Evolutionary conservation across 2,888 invertebrate genomes (phyloP).

Genomic region (Drosophila greeni): DNA sequence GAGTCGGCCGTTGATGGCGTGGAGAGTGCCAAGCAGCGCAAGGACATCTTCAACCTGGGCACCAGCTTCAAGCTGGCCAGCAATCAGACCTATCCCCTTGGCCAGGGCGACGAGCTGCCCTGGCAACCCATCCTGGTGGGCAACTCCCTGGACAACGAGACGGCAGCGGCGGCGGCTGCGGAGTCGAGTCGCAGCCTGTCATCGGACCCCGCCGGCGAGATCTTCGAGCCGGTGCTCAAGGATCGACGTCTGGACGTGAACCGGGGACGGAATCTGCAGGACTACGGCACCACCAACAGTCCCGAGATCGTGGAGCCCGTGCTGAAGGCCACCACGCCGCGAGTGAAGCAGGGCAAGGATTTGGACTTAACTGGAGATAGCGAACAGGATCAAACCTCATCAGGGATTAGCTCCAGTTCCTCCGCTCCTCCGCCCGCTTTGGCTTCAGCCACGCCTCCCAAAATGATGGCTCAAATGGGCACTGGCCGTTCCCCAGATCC

Average conservation of each 20-base stretch:
- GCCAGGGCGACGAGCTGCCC: conserved; percentile 76
- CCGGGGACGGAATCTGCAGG: conserved; percentile 73
- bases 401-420: neutral
- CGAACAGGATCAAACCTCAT: neutral
- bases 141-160: conserved; percentile 79
- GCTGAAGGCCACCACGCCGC: conserved; percentile 82
- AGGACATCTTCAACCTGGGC: conserved; percentile 78
- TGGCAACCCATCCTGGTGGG: conserved; percentile 81
- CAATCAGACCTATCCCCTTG: conserved; percentile 72
- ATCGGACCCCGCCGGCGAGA: conserved; percentile 67
- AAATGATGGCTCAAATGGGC: conserved; percentile 55
- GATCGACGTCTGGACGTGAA: conserved; percentile 67
- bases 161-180: conserved; percentile 40
- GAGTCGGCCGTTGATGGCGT: conserved; percentile 71
- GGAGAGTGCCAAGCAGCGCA: conserved; percentile 76
- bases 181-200: conserved; percentile 76
- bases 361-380: conserved; percentile 50
- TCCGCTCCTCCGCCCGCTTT: neutral
- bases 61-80: conserved; percentile 75
- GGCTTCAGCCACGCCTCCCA: conserved; percentile 30
- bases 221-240: conserved; percentile 82
- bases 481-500: conserved; percentile 25
- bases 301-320: conserved; percentile 87
- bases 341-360: conserved; percentile 74
- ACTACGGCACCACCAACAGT: conserved; percentile 45